These are phyloP conservation scores for Drosophila kokeensis DNA, from an alignment of 2,888 invertebrate species.

Conservation along the genomic window DNA sequence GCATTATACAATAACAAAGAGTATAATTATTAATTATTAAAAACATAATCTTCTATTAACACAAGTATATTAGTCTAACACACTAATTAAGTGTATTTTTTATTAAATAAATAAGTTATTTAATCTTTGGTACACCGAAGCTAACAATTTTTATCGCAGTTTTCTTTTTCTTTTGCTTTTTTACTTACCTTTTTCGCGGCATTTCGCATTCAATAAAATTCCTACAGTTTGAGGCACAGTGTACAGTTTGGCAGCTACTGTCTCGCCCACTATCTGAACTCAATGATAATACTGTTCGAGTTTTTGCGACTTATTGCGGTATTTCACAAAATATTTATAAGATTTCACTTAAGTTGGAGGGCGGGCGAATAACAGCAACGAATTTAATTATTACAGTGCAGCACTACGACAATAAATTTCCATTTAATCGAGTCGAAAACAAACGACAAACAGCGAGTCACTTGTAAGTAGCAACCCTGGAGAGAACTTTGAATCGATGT, in stretches of 20 bases:
- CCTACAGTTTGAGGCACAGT: slow-evolving; percentile 43
- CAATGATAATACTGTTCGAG: slow-evolving; percentile 29
- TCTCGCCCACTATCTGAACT: background rate
- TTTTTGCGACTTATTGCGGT: slow-evolving; percentile 15
- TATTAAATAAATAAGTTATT: background rate
- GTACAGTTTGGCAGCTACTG: slow-evolving; percentile 36
- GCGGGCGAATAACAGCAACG: background rate
- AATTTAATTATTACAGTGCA: slow-evolving; percentile 1
- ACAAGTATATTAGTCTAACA: background rate
- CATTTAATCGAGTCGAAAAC: slow-evolving; percentile 1
- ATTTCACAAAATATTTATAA: slow-evolving; percentile 12
- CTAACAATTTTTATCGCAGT: background rate
- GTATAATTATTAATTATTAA: background rate
- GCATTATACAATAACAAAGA: background rate
- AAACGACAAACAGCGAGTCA: slow-evolving; percentile 8
- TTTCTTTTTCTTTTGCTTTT: background rate
- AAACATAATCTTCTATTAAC: background rate
- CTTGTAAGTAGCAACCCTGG: slow-evolving; percentile 42
- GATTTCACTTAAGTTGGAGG: slow-evolving; percentile 2
- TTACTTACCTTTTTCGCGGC: slow-evolving; percentile 82
- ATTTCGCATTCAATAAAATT: slow-evolving; percentile 45
- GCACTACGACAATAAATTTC: slow-evolving; percentile 35
- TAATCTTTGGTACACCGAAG: background rate
- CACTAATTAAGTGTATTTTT: background rate
- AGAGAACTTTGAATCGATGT: slow-evolving; percentile 25